Conservation (phyloP, 2,797 vertebrate genomes). For the Manis crassicaudata region DNA sequence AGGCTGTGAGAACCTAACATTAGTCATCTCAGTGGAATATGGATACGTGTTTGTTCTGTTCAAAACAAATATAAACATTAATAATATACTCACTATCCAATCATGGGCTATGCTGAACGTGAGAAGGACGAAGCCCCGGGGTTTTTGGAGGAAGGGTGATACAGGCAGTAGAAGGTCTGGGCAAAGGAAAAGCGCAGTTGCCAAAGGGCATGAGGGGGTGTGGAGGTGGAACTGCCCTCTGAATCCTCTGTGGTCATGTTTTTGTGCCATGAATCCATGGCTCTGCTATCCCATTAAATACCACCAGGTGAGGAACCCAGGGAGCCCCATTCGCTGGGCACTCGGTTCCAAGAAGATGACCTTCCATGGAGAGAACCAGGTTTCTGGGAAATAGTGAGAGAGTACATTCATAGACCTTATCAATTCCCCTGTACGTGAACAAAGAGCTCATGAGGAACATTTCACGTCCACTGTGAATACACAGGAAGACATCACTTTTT, state of each 20-base stretch:
- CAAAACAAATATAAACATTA: neutral
- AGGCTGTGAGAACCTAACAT: neutral
- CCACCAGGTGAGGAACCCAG: accelerated
- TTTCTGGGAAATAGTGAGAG: neutral
- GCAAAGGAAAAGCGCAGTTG: accelerated
- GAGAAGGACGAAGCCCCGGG: neutral
- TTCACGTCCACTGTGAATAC: neutral
- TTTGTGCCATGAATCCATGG: neutral
- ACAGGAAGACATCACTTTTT: neutral
- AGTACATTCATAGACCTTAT: neutral
- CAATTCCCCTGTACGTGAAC: neutral
- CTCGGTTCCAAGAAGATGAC: neutral
- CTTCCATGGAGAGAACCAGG: neutral
- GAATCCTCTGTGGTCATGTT: neutral
- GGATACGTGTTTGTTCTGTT: neutral
- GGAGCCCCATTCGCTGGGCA: accelerated
- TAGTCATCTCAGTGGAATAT: neutral
- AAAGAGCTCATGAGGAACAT: neutral
- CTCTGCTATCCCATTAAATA: neutral
- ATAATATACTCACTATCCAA: neutral
- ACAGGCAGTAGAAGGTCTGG: no score
- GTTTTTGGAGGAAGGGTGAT: neutral
- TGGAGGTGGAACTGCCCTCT: accelerated
- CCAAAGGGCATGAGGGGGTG: accelerated
- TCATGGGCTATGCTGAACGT: neutral